phyloP scores from a whole-genome alignment of 2,888 invertebrate genomes.

The Epinotia demarniana region DNA sequence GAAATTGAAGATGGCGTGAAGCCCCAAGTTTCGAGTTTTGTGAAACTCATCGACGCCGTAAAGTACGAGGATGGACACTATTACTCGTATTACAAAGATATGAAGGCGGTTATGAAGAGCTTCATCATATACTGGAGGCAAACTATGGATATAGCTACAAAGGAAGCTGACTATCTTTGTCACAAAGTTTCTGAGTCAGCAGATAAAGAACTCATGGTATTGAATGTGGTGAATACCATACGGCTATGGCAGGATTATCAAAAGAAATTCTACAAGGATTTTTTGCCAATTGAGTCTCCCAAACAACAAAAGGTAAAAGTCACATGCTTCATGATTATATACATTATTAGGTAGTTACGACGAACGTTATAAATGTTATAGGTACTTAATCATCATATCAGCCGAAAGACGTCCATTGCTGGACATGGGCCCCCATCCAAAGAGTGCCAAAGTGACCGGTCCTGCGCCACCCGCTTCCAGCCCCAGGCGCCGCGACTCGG shows the following conservation, averaged over 20 bases:
- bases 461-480: no score
- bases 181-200: conserved; percentile 49
- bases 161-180: conserved; percentile 55
- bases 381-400: no score
- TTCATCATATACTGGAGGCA: conserved; percentile 60
- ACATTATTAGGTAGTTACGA: neutral
- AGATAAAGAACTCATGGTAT: conserved; percentile 54
- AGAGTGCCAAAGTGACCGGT: no score
- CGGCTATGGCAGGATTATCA: conserved; percentile 56
- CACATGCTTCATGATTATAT: neutral
- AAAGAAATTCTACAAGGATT: conserved; percentile 57
- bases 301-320: conserved; percentile 52
- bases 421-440: no score
- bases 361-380: no score
- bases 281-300: conserved; percentile 54
- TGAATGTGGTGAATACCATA: conserved; percentile 58
- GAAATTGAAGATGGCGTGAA: conserved; percentile 52
- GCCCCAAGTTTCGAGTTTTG: conserved; percentile 57
- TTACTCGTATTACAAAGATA: conserved; percentile 63
- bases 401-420: no score
- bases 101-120: conserved; percentile 61
- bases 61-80: conserved; percentile 59
- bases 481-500: no score
- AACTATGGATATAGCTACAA: conserved; percentile 58
- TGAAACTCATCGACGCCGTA: conserved; percentile 54